Conservation (phyloP, 1,140 invertebrate species). For the Cydia pomonella region DNA sequence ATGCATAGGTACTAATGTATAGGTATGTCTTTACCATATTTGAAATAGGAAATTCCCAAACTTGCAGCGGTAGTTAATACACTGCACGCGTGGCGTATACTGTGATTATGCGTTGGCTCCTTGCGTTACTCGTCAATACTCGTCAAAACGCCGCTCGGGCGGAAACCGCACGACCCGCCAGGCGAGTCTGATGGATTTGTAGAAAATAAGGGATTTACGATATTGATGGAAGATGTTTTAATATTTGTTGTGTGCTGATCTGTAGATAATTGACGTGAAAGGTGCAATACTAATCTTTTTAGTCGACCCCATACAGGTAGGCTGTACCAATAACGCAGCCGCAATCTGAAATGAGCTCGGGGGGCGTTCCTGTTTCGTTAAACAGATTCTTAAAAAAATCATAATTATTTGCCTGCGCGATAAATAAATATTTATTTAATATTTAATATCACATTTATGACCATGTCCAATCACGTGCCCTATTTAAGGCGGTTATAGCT, state of each 20-base stretch:
- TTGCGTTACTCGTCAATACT: slow-evolving; percentile 63
- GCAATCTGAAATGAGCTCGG: no score
- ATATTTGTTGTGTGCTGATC: neutral
- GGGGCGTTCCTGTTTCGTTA: no score
- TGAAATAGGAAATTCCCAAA: neutral
- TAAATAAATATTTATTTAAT: no score
- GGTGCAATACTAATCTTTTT: slow-evolving; percentile 1
- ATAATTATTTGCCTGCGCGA: no score
- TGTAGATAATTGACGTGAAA: neutral
- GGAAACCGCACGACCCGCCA: slow-evolving; percentile 48
- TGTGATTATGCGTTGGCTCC: slow-evolving; percentile 46
- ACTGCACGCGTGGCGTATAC: neutral
- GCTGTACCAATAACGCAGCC: neutral
- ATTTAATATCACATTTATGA: no score
- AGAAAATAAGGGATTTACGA: neutral
- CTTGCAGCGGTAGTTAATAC: slow-evolving; percentile 38
- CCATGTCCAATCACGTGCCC: no score
- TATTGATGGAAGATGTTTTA: slow-evolving; percentile 2
- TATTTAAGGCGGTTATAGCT: no score
- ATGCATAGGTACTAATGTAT: no score
- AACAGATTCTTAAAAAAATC: no score
- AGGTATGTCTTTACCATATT: no score
- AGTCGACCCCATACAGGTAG: neutral
- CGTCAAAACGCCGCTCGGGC: slow-evolving; percentile 59
- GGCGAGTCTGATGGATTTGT: slow-evolving; percentile 7